phyloP scores from a whole-genome alignment of 2,888 invertebrate genomes.

The Anthophora plumipes region DNA sequence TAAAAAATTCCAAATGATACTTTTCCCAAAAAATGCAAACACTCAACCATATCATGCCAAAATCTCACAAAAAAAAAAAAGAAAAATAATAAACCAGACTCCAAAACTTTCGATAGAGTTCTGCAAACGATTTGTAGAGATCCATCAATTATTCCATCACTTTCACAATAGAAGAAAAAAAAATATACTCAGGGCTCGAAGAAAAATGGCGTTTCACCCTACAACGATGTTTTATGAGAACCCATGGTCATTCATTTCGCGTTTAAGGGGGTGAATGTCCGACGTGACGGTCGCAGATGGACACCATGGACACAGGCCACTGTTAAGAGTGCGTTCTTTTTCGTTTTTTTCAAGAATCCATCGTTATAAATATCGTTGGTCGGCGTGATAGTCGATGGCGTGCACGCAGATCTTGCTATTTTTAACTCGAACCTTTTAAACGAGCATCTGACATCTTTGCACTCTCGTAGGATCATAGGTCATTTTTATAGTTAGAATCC shows the following conservation, averaged over 20 bases:
- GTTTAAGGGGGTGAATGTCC: background rate
- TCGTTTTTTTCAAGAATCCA: conserved; percentile 29
- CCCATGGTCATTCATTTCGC: background rate
- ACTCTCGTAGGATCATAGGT: conserved; percentile 57
- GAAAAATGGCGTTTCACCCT: background rate
- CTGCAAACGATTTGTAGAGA: too few species aligned
- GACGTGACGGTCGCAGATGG: background rate
- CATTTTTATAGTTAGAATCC: conserved; percentile 58
- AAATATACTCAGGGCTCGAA: background rate
- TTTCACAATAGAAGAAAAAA: background rate
- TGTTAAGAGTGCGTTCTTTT: too few species aligned
- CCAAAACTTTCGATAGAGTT: too few species aligned
- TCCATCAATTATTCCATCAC: too few species aligned
- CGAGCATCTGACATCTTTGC: conserved; percentile 61
- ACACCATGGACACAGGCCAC: background rate
- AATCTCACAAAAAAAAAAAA: too few species aligned
- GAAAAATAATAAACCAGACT: too few species aligned
- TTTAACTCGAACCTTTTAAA: conserved; percentile 61
- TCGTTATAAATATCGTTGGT: conserved; percentile 44
- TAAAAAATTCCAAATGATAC: too few species aligned
- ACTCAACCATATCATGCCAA: too few species aligned
- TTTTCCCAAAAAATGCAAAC: too few species aligned
- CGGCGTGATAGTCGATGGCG: background rate
- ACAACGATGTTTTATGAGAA: background rate
- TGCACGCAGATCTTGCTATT: conserved; percentile 45